Evolutionary conservation across 2,113 vertebrate species (phyloP).

Genomic region (Podarcis cretensis): DNA sequence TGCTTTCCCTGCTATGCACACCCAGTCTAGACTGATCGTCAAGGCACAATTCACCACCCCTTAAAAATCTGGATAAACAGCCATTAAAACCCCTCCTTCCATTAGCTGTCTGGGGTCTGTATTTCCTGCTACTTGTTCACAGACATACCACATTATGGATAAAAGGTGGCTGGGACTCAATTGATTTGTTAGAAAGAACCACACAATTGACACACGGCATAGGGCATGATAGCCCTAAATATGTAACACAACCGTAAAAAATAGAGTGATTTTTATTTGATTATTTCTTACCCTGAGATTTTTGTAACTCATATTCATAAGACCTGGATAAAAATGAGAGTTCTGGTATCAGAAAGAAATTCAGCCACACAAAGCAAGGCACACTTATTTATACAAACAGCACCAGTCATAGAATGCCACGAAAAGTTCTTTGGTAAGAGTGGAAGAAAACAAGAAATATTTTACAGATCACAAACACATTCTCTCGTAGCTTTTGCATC

Average conservation of each 20-base stretch:
- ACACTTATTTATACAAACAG: conserved; percentile 18
- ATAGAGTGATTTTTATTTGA: not conserved
- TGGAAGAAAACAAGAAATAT: not conserved
- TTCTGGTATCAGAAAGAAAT: not conserved
- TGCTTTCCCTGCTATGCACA: not conserved
- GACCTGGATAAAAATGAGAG: not conserved
- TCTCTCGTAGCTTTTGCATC: not conserved
- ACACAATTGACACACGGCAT: no score
- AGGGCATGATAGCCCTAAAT: not conserved
- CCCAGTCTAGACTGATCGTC: not conserved
- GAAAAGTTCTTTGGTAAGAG: not conserved
- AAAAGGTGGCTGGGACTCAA: not conserved
- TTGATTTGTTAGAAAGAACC: not conserved
- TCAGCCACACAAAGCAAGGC: not conserved
- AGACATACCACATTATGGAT: not conserved
- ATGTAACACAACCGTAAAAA: not conserved
- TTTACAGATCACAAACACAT: not conserved
- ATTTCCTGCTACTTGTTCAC: not conserved
- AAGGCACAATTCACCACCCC: not conserved
- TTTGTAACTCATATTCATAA: not conserved
- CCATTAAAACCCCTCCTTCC: not conserved
- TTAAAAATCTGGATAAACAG: not conserved
- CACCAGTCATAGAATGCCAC: not conserved
- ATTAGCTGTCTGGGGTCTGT: not conserved
- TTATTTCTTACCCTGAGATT: not conserved